These are phyloP conservation scores for Drosophila longiperda DNA, from an alignment of 2,888 invertebrate genomes.

Conservation along the genomic window DNA sequence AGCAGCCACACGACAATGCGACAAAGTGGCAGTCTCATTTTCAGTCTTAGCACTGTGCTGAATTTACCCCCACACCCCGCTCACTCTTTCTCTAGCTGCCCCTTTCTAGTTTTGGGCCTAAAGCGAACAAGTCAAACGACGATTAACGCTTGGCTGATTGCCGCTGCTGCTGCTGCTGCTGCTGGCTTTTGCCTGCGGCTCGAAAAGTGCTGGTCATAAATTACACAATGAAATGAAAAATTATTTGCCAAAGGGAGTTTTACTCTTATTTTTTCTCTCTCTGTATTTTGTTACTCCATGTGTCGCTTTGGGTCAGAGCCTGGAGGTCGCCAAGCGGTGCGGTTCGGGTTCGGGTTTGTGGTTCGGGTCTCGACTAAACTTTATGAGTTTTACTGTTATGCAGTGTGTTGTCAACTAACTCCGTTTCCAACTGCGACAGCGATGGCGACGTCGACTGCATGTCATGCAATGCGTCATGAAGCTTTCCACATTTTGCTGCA, in stretches of 20 bases:
- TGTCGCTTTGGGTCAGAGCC: constrained; percentile 25
- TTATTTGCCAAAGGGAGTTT: constrained; percentile 46
- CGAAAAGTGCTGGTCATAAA: constrained; percentile 79
- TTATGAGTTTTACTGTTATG: constrained; percentile 41
- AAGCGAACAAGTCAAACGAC: constrained; percentile 76
- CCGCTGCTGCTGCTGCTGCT: constrained; percentile 15
- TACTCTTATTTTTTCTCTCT: not conserved
- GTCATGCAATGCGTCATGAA: constrained; percentile 71
- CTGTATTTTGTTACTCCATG: not conserved
- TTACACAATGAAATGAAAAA: constrained; percentile 73
- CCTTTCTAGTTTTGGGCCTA: constrained; percentile 37
- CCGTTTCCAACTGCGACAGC: constrained; percentile 5
- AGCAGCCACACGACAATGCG: constrained; percentile 79
- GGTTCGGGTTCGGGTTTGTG: constrained; percentile 12
- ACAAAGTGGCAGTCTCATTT: constrained; percentile 73
- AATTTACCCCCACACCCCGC: not conserved
- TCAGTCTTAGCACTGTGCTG: constrained; percentile 7
- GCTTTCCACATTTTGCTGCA: constrained; percentile 52
- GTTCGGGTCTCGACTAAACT: constrained; percentile 10
- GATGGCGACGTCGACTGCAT: constrained; percentile 42
- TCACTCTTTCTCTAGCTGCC: constrained; percentile 41
- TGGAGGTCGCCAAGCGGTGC: constrained; percentile 16
- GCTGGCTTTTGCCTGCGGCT: constrained; percentile 20
- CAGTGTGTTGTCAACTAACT: constrained; percentile 46
- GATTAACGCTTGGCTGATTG: constrained; percentile 81